A percentile compares a stretch with the other conserved stretches of the same genome.
Evolutionary conservation across 2,888 invertebrate species (phyloP).

Genomic region (Laspeyria flexula): DNA sequence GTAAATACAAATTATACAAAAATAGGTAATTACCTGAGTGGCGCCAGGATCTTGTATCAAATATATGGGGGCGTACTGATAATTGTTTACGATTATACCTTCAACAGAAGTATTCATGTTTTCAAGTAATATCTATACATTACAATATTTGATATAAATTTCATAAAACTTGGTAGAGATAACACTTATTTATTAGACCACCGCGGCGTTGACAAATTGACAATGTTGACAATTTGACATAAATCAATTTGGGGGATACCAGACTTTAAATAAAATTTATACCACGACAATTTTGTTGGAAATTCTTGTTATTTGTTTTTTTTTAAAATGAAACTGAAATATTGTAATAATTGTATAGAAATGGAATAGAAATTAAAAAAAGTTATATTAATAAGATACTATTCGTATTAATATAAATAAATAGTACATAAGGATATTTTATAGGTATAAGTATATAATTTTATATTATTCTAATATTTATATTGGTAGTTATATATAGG

Average conservation of each 20-base stretch:
- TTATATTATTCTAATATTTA: too few relatives aligned
- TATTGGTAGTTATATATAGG: too few relatives aligned
- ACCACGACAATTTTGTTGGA: not conserved
- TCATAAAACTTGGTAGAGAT: slow-evolving; percentile 5
- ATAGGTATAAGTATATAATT: too few relatives aligned
- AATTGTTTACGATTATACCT: slow-evolving; percentile 72
- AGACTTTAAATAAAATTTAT: not conserved
- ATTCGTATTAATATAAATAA: too few relatives aligned
- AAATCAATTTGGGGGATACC: slow-evolving; percentile 16
- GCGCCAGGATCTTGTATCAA: slow-evolving; percentile 75
- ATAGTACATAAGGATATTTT: too few relatives aligned
- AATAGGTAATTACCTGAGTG: slow-evolving; percentile 68
- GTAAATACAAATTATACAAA: slow-evolving; percentile 32
- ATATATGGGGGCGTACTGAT: slow-evolving; percentile 79
- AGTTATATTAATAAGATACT: too few relatives aligned
- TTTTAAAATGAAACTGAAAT: too few relatives aligned
- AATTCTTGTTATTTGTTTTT: too few relatives aligned
- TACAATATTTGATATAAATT: slow-evolving; percentile 38
- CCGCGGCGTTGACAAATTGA: slow-evolving; percentile 42
- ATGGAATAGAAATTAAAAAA: too few relatives aligned
- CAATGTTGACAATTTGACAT: slow-evolving; percentile 36
- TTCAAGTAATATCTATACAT: slow-evolving; percentile 48
- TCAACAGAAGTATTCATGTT: slow-evolving; percentile 72
- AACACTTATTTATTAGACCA: slow-evolving; percentile 27
- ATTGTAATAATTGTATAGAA: too few relatives aligned